A percentile compares a stretch with the other conserved stretches of the same genome.
Evolutionary conservation across 92 coral and sea anemone species (phyloP).

Genomic region (Parazoanthus swiftii): DNA sequence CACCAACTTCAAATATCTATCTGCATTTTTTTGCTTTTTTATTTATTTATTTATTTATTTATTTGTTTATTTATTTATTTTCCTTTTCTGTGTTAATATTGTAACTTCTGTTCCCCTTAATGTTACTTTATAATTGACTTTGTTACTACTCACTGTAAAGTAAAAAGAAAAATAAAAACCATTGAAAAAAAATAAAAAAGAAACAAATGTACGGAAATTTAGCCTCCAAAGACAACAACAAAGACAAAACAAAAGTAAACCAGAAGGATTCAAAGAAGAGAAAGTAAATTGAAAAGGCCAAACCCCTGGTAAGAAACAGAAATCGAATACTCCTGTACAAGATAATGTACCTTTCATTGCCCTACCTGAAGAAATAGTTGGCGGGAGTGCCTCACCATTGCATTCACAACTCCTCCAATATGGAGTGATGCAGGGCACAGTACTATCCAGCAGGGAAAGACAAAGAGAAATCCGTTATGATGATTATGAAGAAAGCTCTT

Average conservation of each 20-base stretch:
- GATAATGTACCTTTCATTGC: not conserved
- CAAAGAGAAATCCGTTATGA: constrained; percentile 29
- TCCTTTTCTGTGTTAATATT: no score
- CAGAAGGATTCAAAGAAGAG: constrained; percentile 8
- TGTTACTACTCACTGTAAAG: no score
- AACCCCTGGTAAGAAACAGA: not conserved
- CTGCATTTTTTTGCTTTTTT: no score
- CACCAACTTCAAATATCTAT: no score
- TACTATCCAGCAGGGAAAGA: constrained; percentile 20
- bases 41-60: no score
- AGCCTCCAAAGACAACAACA: constrained; percentile 7
- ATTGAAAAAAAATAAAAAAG: not conserved
- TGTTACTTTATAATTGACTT: no score
- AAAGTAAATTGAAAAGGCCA: constrained; percentile 3
- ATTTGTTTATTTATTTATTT: no score
- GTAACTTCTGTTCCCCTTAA: no score
- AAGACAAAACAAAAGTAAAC: not conserved
- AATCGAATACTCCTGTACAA: not conserved
- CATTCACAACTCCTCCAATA: not conserved
- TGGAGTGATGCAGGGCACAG: constrained; percentile 22
- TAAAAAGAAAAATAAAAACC: no score
- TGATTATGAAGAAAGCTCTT: constrained; percentile 15
- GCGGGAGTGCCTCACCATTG: constrained; percentile 44
- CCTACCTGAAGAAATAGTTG: constrained; percentile 22
- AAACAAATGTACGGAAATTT: constrained; percentile 10